Base-by-base conservation (phyloP, 2,888 invertebrate species). In the Tetanocera ferruginea region DNA sequence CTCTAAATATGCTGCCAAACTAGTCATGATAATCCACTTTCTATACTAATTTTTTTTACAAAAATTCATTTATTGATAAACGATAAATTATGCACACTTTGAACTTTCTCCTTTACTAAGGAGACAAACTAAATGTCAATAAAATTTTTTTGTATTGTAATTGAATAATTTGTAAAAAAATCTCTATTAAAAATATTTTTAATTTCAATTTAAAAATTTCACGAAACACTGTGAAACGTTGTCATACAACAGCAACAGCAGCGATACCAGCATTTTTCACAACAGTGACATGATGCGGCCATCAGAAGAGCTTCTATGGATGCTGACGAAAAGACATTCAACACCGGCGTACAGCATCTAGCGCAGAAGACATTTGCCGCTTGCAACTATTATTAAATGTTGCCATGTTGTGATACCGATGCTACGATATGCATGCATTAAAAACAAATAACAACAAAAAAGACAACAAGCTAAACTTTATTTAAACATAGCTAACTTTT, bases 401-500 rank as follows among this genome's bases (percentile, higher is more conserved):
- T 72, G 43, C 37, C 43, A 23, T 51, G 51, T 37, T 69, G 28
- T 19, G 34, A n/a, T 66, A 37, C 23, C 43, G n/a, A 43, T 43
- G 17, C 17, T 23, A 8, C 37, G 37, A 70, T 70, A 60, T 60
- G 70, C 69, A 75, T 75, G 62, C 77, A 49, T 67, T 66, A 37
- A 31, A 62, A 31, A 52, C 14, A 57, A 43, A 75, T n/a, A n/a
- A n/a, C n/a, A n/a, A n/a, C 60, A 74, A 71, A 25, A 60, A 57
- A 52, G 17, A 52, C 31, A 66, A 37, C 64, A 72, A 71, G 34
- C 25, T 55, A 74, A 43, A 69, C 72, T 75, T 75, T 71, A 72
- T 66, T 67, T 66, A 75, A 79, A 66, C 55, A 69, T 77, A 49
- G 17, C 19, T 17, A 25, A 66, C 77, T 79, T 77, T 79, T 79